Percentiles rank a stretch among this genome's conserved stretches.
These are phyloP conservation scores for Serilophus lunatus DNA, from an alignment of 2,113 vertebrate species.

Conservation along the genomic window DNA sequence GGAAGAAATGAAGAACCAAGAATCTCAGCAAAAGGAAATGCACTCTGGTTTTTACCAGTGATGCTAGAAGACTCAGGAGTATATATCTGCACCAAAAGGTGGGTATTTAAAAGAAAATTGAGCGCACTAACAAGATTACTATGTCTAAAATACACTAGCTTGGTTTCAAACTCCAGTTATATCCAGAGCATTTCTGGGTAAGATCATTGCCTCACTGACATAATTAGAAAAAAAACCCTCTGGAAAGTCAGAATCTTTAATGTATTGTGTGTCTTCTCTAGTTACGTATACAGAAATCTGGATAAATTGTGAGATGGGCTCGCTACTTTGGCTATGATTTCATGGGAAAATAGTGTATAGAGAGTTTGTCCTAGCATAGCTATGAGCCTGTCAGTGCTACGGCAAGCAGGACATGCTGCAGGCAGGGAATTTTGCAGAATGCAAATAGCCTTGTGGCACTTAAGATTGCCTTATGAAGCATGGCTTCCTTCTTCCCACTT, in stretches of 20 bases:
- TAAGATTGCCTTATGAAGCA: neutral
- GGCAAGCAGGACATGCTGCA: neutral
- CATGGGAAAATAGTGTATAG: neutral
- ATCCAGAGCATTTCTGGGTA: neutral
- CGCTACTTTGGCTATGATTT: neutral
- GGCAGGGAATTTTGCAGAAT: neutral
- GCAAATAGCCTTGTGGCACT: neutral
- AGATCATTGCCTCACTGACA: neutral
- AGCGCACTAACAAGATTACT: neutral
- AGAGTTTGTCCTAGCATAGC: neutral
- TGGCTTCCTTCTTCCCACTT: neutral
- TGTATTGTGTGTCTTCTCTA: neutral
- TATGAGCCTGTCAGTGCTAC: neutral
- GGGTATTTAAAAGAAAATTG: neutral
- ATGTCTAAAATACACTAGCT: neutral
- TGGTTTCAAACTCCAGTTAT: neutral
- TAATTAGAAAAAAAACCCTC: neutral
- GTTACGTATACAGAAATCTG: neutral
- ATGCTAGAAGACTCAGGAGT: conserved; percentile 77
- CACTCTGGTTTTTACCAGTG: conserved; percentile 85
- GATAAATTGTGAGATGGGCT: neutral
- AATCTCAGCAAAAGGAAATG: conserved; percentile 44
- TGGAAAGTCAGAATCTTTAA: neutral
- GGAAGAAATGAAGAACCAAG: conserved; percentile 51
- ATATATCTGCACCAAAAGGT: conserved; percentile 84